Conservation (phyloP, 1,140 invertebrate species). For the Pectinophora gossypiella region DNA sequence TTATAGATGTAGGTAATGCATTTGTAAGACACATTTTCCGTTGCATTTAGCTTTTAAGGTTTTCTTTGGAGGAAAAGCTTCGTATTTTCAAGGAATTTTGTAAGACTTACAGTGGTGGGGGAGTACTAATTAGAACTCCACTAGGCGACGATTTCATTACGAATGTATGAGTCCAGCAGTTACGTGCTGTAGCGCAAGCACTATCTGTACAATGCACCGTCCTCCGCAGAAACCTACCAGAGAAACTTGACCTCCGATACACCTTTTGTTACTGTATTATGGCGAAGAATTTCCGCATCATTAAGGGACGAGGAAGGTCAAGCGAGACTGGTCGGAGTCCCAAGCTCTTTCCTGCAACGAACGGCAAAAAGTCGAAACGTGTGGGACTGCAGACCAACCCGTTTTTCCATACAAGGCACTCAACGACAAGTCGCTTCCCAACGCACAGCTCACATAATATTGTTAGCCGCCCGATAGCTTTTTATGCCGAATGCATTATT, state of each 20-base stretch:
- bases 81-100: background rate
- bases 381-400: slow-evolving; percentile 68
- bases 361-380: slow-evolving; percentile 70
- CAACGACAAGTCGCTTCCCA: slow-evolving; percentile 61
- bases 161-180: slow-evolving; percentile 54
- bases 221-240: slow-evolving; percentile 28
- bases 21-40: no score
- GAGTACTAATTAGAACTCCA: no score
- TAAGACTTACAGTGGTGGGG: no score
- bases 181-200: slow-evolving; percentile 60
- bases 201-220: slow-evolving; percentile 54
- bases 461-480: slow-evolving; percentile 70
- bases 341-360: slow-evolving; percentile 56
- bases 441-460: slow-evolving; percentile 70
- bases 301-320: slow-evolving; percentile 30
- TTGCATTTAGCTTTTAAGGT: no score
- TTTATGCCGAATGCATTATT: slow-evolving; percentile 73
- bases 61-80: no score
- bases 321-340: slow-evolving; percentile 37
- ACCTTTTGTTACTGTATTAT: slow-evolving; percentile 28
- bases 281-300: background rate
- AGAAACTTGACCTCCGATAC: slow-evolving; percentile 19
- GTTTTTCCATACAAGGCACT: slow-evolving; percentile 69
- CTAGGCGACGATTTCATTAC: slow-evolving; percentile 58
- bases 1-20: no score